Evolutionary conservation across 2,113 vertebrate species (phyloP).

Genomic region (Pachyramphus minor): DNA sequence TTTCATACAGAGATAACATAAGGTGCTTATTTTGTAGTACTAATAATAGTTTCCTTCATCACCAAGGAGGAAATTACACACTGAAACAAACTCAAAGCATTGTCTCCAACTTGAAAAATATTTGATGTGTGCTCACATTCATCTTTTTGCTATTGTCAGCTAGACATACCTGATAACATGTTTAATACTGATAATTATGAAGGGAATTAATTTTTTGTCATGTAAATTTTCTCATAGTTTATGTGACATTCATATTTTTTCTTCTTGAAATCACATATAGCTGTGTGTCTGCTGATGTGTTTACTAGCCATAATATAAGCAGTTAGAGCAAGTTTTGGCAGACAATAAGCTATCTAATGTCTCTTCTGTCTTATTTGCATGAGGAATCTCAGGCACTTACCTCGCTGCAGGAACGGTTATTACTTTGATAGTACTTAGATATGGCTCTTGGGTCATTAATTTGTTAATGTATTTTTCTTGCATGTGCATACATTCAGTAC

Average conservation of each 20-base stretch:
- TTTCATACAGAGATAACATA: background rate
- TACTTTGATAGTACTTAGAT: background rate
- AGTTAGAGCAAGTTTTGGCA: background rate
- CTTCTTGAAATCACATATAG: background rate
- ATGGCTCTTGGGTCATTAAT: background rate
- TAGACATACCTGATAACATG: background rate
- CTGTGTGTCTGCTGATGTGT: background rate
- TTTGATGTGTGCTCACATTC: background rate
- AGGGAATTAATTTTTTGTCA: background rate
- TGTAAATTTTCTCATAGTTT: background rate
- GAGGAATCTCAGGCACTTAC: background rate
- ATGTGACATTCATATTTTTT: background rate
- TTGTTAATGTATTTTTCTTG: background rate
- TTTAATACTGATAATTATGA: background rate
- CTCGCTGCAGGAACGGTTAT: background rate
- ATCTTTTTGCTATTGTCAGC: background rate
- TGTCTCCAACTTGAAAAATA: background rate
- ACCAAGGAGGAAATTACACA: background rate
- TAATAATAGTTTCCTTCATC: background rate
- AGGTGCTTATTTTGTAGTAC: background rate
- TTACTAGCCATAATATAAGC: background rate
- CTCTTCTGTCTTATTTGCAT: background rate
- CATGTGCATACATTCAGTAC: background rate
- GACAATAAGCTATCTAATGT: background rate
- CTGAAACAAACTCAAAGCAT: background rate